These are phyloP conservation scores for Spinus olivaceus DNA, from an alignment of 2,797 vertebrate species.

Conservation along the genomic window DNA sequence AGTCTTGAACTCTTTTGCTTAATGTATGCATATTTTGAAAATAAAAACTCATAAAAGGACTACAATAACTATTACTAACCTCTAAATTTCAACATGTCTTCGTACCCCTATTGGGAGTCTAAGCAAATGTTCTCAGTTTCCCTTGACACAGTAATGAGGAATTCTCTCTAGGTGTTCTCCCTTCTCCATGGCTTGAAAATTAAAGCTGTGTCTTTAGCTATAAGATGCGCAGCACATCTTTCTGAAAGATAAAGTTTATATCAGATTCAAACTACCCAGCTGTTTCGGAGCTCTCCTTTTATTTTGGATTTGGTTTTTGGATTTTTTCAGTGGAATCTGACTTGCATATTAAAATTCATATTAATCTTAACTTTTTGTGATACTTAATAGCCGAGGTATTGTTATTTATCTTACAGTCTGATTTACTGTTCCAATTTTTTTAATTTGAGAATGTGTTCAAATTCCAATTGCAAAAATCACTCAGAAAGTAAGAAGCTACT, in stretches of 20 bases:
- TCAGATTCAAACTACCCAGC: conserved; percentile 3
- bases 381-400: not conserved
- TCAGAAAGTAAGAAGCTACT: not conserved
- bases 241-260: conserved; percentile 24
- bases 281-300: conserved; percentile 18
- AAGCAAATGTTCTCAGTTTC: conserved; percentile 13
- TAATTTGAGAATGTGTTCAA: not conserved
- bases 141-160: conserved; percentile 9
- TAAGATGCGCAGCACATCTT: not conserved
- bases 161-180: not conserved
- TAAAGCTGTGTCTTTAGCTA: conserved; percentile 20
- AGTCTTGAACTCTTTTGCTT: not conserved
- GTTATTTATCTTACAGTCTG: not conserved
- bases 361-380: not conserved
- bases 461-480: not conserved
- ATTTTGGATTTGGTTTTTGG: not conserved
- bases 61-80: not conserved
- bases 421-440: not conserved
- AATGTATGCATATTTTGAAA: not conserved
- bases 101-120: not conserved
- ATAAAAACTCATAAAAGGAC: conserved; percentile 7
- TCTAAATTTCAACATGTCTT: not conserved
- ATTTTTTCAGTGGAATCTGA: not conserved
- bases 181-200: conserved; percentile 20
- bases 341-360: not conserved